Evolutionary conservation across 2,888 invertebrate genomes (phyloP), one percentile per base, ranked within the genome.

Genomic region (Rhaphigaster nebulosa): DNA sequence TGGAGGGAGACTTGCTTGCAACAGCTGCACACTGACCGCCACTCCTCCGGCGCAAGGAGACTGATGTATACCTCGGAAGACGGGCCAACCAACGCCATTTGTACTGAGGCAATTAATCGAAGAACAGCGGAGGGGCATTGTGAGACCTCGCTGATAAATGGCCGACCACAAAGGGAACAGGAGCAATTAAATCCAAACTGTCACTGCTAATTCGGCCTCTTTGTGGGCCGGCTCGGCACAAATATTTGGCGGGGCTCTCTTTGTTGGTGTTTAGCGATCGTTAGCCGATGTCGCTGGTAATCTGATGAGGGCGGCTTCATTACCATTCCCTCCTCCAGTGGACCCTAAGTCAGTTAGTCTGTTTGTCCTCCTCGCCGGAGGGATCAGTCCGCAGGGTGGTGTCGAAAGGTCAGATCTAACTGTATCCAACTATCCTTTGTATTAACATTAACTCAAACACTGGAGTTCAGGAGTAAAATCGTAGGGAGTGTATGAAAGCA

Each of bases 261-360:
- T 84, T 84, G 84, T 50, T 84, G 84, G 84, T 84, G 84, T 84
- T 84, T 84, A 84, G 41, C 45, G 45, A 84, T 84, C 84, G 84
- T 45, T 45, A 45, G 84, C 45, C 84, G 84, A 84, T 84, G 84
- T 84, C 45, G 45, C 45, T 13, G 45, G 34, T 45, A 41, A 45
- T 84, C 84, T n/a, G 45, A 80, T 80, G 34, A 45, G 80, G 41
- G 41, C 1, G 45, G 84, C 34, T 84, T 84, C 45, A 84, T 84
- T 84, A 50, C 84, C 41, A 50, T 84, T 8, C 84, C 12, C n/a
- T 38, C 45, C 80, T 13, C 45, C 26, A 5, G 34, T 20, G 8
- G 41, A 26, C n/a, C 26, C 84, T 84, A 84, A 84, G 84, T 84
- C 84, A 84, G 45, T 84, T 84, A 84, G 84, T 84, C 84, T 84